These are phyloP conservation scores for Sarcoramphus papa DNA, from an alignment of 2,797 vertebrate genomes.

Conservation along the genomic window DNA sequence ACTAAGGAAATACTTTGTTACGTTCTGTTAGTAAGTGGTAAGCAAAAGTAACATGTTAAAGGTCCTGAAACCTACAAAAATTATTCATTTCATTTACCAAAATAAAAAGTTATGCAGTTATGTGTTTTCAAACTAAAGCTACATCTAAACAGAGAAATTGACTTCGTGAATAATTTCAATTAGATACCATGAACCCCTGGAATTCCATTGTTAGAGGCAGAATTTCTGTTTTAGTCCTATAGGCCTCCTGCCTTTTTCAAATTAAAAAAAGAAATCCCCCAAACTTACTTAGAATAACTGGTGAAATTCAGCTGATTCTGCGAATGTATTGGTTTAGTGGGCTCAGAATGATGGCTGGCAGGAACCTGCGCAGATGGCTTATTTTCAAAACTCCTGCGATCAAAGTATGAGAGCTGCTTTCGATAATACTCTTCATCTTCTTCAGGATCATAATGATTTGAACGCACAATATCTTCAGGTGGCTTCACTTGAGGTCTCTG, in stretches of 20 bases:
- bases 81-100: background rate
- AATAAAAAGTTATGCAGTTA: background rate
- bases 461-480: conserved; percentile 84
- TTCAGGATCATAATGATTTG: conserved; percentile 92
- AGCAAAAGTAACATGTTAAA: background rate
- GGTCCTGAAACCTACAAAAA: background rate
- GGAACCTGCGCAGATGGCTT: conserved; percentile 82
- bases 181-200: background rate
- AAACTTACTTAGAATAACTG: conserved; percentile 86
- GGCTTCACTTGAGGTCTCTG: conserved; percentile 91
- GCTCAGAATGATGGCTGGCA: conserved; percentile 84
- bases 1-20: background rate
- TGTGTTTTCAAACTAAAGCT: background rate
- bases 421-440: conserved; percentile 97
- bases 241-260: background rate
- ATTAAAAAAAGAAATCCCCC: background rate
- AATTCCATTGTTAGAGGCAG: background rate
- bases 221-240: background rate
- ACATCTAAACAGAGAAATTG: background rate
- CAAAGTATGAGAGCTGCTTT: conserved; percentile 96
- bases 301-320: conserved; percentile 86
- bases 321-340: conserved; percentile 78
- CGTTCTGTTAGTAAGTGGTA: background rate
- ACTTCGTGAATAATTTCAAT: background rate
- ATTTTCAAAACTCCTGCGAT: conserved; percentile 91